These are phyloP conservation scores for Parotia lawesii DNA, from an alignment of 2,113 vertebrate species.

Conservation along the genomic window DNA sequence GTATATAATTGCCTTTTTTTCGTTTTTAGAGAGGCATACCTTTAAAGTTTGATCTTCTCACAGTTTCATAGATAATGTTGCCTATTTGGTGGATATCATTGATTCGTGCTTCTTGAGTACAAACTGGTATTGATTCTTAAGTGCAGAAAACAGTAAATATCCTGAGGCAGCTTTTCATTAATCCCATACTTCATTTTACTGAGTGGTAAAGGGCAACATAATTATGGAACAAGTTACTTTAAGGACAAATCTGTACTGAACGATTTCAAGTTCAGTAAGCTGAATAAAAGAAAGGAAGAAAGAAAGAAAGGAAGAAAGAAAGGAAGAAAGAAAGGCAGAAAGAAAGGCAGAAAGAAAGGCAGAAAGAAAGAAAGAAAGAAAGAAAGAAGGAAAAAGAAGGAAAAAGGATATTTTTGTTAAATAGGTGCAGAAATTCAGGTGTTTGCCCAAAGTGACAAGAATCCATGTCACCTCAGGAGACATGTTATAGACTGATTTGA, in stretches of 20 bases:
- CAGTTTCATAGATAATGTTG: background rate
- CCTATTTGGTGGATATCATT: background rate
- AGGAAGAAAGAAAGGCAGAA: background rate
- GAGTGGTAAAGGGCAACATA: background rate
- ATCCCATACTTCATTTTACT: background rate
- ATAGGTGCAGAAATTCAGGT: background rate
- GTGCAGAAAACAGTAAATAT: background rate
- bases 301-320: too few relatives aligned
- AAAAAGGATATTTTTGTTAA: background rate
- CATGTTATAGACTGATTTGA: background rate
- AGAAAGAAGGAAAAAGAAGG: background rate
- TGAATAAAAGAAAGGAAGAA: background rate
- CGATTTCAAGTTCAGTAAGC: background rate
- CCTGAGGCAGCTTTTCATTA: background rate
- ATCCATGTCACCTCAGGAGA: background rate
- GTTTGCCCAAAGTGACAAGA: background rate
- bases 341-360: background rate
- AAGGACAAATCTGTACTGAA: background rate
- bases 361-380: too few relatives aligned
- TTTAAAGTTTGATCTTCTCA: background rate
- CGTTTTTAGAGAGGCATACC: background rate
- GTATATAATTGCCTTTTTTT: background rate
- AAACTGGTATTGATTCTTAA: background rate
- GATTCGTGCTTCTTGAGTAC: background rate
- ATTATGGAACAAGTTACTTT: background rate